phyloP scores from a whole-genome alignment of 2,113 vertebrate species.

The Labeo rohita region DNA sequence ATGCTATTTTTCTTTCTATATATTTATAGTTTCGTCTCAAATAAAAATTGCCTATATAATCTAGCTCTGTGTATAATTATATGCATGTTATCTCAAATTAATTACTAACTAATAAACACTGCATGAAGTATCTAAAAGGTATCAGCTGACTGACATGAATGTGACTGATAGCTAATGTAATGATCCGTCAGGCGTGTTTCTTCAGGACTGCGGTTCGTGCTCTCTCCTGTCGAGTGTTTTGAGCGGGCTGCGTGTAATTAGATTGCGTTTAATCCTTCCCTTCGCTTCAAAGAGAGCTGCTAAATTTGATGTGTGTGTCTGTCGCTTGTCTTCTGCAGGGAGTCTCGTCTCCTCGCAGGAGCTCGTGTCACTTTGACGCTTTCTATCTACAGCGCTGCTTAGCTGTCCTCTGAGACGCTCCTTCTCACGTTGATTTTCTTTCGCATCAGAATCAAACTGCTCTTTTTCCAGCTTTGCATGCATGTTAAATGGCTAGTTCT shows the following conservation, averaged over 20 bases:
- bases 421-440: neutral
- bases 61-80: too few relatives aligned
- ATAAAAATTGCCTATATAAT: too few relatives aligned
- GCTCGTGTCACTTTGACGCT: constrained; percentile 13
- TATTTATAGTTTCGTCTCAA: too few relatives aligned
- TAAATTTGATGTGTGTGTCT: constrained; percentile 76
- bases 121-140: neutral
- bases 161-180: neutral
- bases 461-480: neutral
- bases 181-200: neutral
- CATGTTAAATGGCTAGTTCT: neutral
- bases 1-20: too few relatives aligned
- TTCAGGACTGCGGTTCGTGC: constrained; percentile 38
- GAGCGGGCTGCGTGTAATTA: constrained; percentile 73
- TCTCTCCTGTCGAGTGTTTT: constrained; percentile 69
- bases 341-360: constrained; percentile 19
- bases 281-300: constrained; percentile 66
- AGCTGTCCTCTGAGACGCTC: neutral
- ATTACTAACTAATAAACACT: too few relatives aligned
- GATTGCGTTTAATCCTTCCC: constrained; percentile 73
- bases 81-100: too few relatives aligned
- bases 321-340: constrained; percentile 64
- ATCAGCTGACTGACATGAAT: neutral
- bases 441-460: neutral
- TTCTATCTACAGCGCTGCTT: neutral